phyloP scores from a whole-genome alignment of 2,797 vertebrate genomes.

The Silurus lanzhouensis region DNA sequence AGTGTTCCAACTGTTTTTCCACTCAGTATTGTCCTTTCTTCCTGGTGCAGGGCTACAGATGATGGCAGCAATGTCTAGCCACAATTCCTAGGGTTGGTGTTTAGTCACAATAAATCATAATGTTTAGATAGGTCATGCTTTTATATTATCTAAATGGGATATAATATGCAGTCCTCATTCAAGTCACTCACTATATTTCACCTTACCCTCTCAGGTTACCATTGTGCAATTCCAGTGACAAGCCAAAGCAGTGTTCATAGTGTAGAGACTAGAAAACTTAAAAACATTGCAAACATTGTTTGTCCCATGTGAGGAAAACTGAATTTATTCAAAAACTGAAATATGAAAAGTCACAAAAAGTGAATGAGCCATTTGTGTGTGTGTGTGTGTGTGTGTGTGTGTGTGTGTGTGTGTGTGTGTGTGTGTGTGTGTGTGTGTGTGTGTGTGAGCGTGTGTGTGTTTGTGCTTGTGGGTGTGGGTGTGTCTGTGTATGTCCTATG shows the following conservation, averaged over 20 bases:
- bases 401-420: too few species aligned
- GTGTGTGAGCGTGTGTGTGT: background rate
- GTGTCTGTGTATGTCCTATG: conserved; percentile 1
- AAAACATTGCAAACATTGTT: conserved; percentile 12
- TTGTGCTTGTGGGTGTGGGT: background rate
- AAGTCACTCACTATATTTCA: background rate
- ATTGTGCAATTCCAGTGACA: conserved; percentile 8
- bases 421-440: too few species aligned
- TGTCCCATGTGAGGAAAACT: background rate
- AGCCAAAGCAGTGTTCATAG: conserved; percentile 5
- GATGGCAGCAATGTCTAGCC: conserved; percentile 21
- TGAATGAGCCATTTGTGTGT: conserved; percentile 16
- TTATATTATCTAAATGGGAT: background rate
- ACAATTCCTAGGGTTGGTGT: background rate
- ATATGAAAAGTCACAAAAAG: background rate
- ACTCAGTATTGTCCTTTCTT: background rate
- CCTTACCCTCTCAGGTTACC: background rate
- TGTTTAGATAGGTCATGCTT: background rate
- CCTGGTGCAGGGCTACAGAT: background rate
- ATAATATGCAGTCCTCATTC: background rate
- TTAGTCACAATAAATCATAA: background rate
- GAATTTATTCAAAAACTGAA: background rate
- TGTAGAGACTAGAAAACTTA: conserved; percentile 4
- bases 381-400: background rate
- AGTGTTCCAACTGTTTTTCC: background rate